Conservation (phyloP, 2,797 vertebrate genomes). For the Argyrosomus regius region DNA sequence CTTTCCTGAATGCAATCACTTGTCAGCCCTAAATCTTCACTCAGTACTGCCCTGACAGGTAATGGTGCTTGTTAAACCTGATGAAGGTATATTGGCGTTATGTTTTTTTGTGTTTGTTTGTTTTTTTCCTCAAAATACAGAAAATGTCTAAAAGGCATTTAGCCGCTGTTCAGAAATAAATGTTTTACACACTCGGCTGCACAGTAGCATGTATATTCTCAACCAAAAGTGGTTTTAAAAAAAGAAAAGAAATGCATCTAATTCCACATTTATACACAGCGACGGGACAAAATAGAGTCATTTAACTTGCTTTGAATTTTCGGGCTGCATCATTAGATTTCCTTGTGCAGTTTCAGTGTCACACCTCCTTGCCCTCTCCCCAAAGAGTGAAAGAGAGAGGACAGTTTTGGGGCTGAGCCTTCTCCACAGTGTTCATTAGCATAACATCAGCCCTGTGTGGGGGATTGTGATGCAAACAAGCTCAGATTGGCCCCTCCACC, state of each 20-base stretch:
- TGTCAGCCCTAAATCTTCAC: constrained; percentile 83
- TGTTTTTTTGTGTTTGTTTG: constrained; percentile 31
- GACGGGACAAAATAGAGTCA: constrained; percentile 28
- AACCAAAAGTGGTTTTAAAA: not conserved
- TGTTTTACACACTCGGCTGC: constrained; percentile 36
- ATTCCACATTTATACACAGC: constrained; percentile 25
- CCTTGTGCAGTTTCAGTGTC: constrained; percentile 69
- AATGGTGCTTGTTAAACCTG: constrained; percentile 82
- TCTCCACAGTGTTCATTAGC: constrained; percentile 83
- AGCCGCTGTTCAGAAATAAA: constrained; percentile 54
- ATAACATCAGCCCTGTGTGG: constrained; percentile 84
- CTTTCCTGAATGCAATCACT: constrained; percentile 82
- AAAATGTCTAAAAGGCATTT: constrained; percentile 65
- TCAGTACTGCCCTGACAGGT: constrained; percentile 79
- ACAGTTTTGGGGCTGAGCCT: constrained; percentile 76
- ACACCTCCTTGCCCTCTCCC: constrained; percentile 73
- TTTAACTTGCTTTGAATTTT: constrained; percentile 63
- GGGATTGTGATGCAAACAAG: constrained; percentile 87
- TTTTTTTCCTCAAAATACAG: constrained; percentile 47
- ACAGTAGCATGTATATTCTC: constrained; percentile 43
- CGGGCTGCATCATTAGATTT: constrained; percentile 63
- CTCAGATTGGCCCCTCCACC: constrained; percentile 77
- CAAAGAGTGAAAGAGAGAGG: constrained; percentile 74
- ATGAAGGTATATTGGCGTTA: constrained; percentile 74
- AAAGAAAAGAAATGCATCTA: constrained; percentile 1